Base-by-base conservation (phyloP, 2,113 vertebrate genomes). In the Actinemys pallida region DNA sequence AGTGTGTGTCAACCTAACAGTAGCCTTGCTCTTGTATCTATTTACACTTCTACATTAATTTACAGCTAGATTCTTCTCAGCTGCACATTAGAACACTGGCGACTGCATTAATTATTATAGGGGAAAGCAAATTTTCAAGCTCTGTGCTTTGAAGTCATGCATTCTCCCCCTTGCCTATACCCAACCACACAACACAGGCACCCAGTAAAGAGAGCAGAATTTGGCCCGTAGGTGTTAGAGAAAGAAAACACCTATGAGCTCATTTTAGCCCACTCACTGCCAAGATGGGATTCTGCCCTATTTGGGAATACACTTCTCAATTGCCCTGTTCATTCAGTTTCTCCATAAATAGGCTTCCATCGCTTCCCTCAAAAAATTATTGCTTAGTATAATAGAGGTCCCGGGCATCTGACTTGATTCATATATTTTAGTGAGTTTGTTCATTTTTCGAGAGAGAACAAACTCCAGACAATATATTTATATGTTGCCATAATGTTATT, bases 131-230 rank as follows among this genome's bases (percentile, higher is more conserved):
- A 47, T 1, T 0, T 9, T 12, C 84, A 11, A 59, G n/a, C 57
- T 65, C 65, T 19, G 10, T 54, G 35, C 35, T 0, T 0, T 82
- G 80, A n/a, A 13, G 0, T 47, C 20, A 24, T 25, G 1, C 4
- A 2, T 50, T 2, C 47, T 52, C 22, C 49, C 49, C 52, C 2
- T 54, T 0, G 0, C 42, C 54, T 19, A 0, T 3, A 3, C 35
- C 27, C 82, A 47, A 0, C 25, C 31, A 79, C 52, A 0, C 49
- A 0, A 49, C 25, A 16, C 20, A 1, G 25, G 42, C 1, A 0
- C 14, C 45, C 86, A 7, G 86, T 2, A 29, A 25, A 2, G 2
- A 1, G 13, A 56, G 62, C 49, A 86, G 27, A 50, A 42, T 53
- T 89, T 50, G 89, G 24, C 29, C 56, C 3, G 0, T 4, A 12